Base-by-base conservation (phyloP, 2,797 vertebrate species). In the Semotilus atromaculatus region DNA sequence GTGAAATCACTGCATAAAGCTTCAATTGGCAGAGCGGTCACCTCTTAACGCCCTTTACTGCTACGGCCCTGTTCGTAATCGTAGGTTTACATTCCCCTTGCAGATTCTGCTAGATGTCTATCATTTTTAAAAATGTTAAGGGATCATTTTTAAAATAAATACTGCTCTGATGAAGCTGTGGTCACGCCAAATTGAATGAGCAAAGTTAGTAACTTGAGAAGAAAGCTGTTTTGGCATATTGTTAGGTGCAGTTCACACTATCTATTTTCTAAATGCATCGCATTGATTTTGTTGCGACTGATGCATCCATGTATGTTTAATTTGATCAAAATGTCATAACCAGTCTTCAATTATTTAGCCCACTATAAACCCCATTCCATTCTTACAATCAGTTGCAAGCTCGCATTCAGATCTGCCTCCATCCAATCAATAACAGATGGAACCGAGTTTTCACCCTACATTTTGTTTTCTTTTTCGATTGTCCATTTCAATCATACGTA, bases 21-120 rank as follows among this genome's bases (percentile, higher is more conserved):
- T 16, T 72, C 7, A 16, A 66, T 71, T 82, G 58, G 26, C 51
- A 48, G 29, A 66, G 87, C 85, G 64, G 70, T 89, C 80, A 48
- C 70, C 86, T 72, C 85, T 36, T 48, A 34, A 87, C 72, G 74
- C 90, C 80, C 84, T 87, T 71, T 75, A 71, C 84, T 78, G 85
- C 87, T 80, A 73, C 80, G 85, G 71, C 55, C 86, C 89, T 87
- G 88, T 85, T 90, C 74, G 8, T 74, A 58, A 48, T 48, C 14
- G 45, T 48, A 48, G 31, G 19, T 76, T 78, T 23, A 68, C 38
- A 38, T 14, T 60, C 76, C 60, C 60, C 29, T 66, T 34, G 40
- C 62, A 34, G 62, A 80, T 48, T 67, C 26, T 48, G 19, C 7
- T 40, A 40, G 19, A 77, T 40, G 23, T 77, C 40, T 76, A 36